Evolutionary conservation across 2,888 invertebrate genomes (phyloP), one percentile per base, ranked within the genome.

Genomic region (Abscondita cerata): DNA sequence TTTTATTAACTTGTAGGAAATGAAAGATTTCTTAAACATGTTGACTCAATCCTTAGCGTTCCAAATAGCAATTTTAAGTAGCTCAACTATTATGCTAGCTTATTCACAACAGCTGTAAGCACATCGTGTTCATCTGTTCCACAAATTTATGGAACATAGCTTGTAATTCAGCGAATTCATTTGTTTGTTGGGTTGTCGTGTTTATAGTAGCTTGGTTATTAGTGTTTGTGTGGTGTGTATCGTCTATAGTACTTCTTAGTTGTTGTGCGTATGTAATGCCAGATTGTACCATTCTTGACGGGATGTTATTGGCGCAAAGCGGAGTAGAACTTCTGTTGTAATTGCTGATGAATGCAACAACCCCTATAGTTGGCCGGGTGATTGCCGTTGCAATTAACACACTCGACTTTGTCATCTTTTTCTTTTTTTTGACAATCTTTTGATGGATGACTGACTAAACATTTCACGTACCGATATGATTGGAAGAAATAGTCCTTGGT

Each of bases 21-120:
- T 52, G 19, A 2, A 8, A 52, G 34, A 38, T 38, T 38, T 52
- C 52, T 19, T 40, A 38, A 18, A 34, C 25, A 52, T 52, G 52
- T 18, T 52, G 52, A 8, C 38, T 12, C 52, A 52, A 38, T 18
- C 52, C 18, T 52, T 52, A 38, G 52, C 38, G 36, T 52, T 52
- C 52, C 36, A 38, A 38, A 52, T 52, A 36, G 38, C 52, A 15
- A 52, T 13, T 52, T 20, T 38, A 19, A 38, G 19, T 5, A 40
- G 51, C 34, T 34, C 34, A 51, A n/a, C n/a, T n/a, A n/a, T n/a
- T n/a, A n/a, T n/a, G n/a, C n/a, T n/a, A n/a, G n/a, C n/a, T n/a
- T n/a, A n/a, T n/a, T n/a, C n/a, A n/a, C n/a, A n/a, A n/a, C n/a
- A n/a, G n/a, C n/a, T n/a, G n/a, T n/a, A n/a, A n/a, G n/a, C n/a